Evolutionary conservation across 2,797 vertebrate species (phyloP).

Genomic region (Betta splendens): DNA sequence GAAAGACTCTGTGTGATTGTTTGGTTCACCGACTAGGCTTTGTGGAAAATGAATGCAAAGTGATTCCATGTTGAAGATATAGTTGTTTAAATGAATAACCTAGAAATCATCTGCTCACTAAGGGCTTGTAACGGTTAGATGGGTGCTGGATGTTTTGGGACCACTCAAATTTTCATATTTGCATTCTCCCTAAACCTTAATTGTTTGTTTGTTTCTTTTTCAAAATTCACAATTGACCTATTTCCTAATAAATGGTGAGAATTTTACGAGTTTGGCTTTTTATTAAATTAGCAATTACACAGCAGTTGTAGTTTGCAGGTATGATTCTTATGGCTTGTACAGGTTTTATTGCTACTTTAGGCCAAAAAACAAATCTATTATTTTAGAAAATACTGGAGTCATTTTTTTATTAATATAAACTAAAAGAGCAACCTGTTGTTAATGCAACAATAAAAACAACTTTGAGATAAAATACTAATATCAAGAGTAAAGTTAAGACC

Average conservation of each 20-base stretch:
- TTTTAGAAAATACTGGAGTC: no score
- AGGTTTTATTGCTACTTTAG: no score
- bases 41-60: not conserved
- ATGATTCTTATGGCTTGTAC: no score
- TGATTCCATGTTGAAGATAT: constrained; percentile 6
- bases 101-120: constrained; percentile 10
- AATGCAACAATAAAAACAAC: no score
- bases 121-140: constrained; percentile 36
- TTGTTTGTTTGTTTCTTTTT: constrained; percentile 26
- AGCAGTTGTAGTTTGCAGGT: no score
- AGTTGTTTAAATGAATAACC: not conserved
- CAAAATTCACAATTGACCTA: not conserved
- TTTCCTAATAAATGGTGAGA: not conserved
- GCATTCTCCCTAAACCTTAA: constrained; percentile 27
- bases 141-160: constrained; percentile 35
- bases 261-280: not conserved
- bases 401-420: no score
- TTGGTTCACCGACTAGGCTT: no score
- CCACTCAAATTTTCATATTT: constrained; percentile 33
- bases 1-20: not conserved
- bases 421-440: no score
- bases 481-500: no score
- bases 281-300: not conserved
- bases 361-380: no score
- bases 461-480: no score